phyloP scores from a whole-genome alignment of 1,140 invertebrate species.

The Halesus radiatus region DNA sequence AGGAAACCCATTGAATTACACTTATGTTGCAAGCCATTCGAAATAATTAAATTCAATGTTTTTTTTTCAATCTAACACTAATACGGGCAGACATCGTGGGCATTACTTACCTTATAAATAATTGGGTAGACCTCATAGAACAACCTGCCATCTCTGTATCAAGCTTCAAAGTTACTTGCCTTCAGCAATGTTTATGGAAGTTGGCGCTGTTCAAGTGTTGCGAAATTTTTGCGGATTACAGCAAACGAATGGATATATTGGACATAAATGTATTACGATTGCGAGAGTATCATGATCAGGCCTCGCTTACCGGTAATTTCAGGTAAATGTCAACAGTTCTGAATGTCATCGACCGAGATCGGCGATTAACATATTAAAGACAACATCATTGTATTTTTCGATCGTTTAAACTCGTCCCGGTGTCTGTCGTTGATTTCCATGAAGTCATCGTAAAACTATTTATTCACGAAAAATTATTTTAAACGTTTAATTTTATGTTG shows the following conservation, averaged over 20 bases:
- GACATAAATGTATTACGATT: neutral
- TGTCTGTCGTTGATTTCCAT: neutral
- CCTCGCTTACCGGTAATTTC: neutral
- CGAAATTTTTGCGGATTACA: conserved; percentile 6
- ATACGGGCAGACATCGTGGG: conserved; percentile 5
- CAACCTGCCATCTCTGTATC: conserved; percentile 11
- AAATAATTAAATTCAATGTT: too few relatives aligned
- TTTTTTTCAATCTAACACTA: neutral
- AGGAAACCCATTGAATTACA: too few relatives aligned
- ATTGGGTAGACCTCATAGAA: neutral
- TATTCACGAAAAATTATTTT: too few relatives aligned
- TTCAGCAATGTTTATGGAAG: neutral
- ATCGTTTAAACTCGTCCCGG: neutral
- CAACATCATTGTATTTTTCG: neutral
- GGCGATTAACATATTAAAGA: neutral
- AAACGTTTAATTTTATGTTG: too few relatives aligned
- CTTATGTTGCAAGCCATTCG: too few relatives aligned
- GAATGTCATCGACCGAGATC: conserved; percentile 22
- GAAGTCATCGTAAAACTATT: neutral
- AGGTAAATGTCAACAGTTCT: conserved; percentile 10
- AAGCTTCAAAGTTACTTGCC: neutral
- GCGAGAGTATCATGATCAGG: neutral
- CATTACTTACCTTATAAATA: conserved; percentile 2
- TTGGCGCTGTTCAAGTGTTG: neutral
- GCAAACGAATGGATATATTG: neutral